Conservation (phyloP, 2,113 vertebrate genomes). For the Ursus arctos region DNA sequence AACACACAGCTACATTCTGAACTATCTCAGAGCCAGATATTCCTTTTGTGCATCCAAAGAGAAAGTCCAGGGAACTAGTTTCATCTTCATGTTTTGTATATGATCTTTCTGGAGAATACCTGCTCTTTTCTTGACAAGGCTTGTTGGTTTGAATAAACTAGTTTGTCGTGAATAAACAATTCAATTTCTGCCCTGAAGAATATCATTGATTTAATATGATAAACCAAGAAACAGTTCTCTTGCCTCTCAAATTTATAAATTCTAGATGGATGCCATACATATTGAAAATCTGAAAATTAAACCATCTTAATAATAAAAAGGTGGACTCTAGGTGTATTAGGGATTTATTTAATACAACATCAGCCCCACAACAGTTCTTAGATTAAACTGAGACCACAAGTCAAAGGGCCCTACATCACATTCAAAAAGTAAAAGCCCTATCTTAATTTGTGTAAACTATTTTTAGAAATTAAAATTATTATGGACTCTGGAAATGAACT, state of each 20-base stretch:
- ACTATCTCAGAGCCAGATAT: constrained; percentile 58
- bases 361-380: neutral
- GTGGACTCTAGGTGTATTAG: neutral
- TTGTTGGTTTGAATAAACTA: constrained; percentile 55
- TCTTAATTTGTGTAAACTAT: constrained; percentile 39
- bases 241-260: constrained; percentile 14
- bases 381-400: neutral
- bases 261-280: neutral
- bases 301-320: neutral
- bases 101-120: neutral
- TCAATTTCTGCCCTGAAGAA: constrained; percentile 3
- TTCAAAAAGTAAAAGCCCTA: constrained; percentile 1
- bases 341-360: constrained; percentile 15
- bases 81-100: neutral
- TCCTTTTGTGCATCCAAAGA: constrained; percentile 50
- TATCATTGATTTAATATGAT: constrained; percentile 47
- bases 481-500: too few relatives aligned
- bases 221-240: constrained; percentile 10
- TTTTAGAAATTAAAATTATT: constrained; percentile 55
- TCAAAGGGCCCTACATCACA: neutral
- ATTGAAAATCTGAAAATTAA: constrained; percentile 67
- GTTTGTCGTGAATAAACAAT: neutral
- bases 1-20: constrained; percentile 62
- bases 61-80: constrained; percentile 55
- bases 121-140: neutral